These are phyloP conservation scores for Lordiphosa fenestrarum DNA, from an alignment of 2,888 invertebrate genomes.

Conservation along the genomic window DNA sequence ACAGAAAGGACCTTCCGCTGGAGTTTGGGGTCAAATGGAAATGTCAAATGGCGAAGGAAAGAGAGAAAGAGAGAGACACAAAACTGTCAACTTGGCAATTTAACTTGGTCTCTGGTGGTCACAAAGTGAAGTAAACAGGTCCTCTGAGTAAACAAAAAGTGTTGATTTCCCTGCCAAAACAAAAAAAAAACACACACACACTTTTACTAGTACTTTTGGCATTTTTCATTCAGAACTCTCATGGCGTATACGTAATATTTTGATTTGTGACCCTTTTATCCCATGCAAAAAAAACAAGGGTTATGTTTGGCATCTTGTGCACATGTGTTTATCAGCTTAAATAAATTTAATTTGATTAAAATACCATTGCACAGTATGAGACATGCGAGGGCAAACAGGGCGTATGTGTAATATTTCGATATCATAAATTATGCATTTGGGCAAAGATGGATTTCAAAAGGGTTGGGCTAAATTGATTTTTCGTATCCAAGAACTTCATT, in stretches of 20 bases:
- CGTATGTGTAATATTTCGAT: slow-evolving; percentile 9
- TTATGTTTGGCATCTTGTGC: slow-evolving; percentile 6
- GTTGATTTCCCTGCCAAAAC: slow-evolving; percentile 45
- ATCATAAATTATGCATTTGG: too few relatives aligned
- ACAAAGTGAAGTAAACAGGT: slow-evolving; percentile 58
- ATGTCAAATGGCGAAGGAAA: slow-evolving; percentile 42
- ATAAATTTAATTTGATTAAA: slow-evolving; percentile 16
- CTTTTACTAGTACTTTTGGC: slow-evolving; percentile 30
- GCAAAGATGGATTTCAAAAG: too few relatives aligned
- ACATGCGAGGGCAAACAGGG: neutral
- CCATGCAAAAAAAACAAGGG: slow-evolving; percentile 9
- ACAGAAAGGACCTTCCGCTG: slow-evolving; percentile 9
- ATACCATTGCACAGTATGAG: slow-evolving; percentile 6
- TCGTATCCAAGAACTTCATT: too few relatives aligned
- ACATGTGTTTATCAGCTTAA: slow-evolving; percentile 32
- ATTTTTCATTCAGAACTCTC: slow-evolving; percentile 28
- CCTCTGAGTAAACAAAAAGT: slow-evolving; percentile 43
- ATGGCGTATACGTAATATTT: slow-evolving; percentile 51
- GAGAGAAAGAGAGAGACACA: slow-evolving; percentile 13
- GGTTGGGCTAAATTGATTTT: too few relatives aligned
- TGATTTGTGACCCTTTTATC: slow-evolving; percentile 48
- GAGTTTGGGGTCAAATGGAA: slow-evolving; percentile 56
- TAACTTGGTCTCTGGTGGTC: slow-evolving; percentile 54
- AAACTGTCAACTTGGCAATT: slow-evolving; percentile 71
- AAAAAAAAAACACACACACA: slow-evolving; percentile 25